Conservation (phyloP, 2,797 vertebrate genomes). For the Heliangelus exortis region DNA sequence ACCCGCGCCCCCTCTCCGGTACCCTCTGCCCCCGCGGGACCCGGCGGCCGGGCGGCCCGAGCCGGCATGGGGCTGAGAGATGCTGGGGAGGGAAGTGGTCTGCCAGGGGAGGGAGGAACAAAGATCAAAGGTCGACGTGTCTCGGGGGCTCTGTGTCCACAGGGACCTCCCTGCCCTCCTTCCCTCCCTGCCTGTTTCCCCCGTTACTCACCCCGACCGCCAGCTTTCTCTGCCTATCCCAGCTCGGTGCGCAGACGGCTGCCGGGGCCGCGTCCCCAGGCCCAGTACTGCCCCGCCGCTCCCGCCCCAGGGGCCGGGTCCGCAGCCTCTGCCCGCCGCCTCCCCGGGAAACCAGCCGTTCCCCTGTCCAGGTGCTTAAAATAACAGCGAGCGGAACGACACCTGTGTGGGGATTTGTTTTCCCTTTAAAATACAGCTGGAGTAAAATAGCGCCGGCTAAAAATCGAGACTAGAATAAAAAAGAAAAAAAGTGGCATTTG, state of each 20-base stretch:
- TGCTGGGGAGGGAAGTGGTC: not conserved
- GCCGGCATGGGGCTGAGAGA: not conserved
- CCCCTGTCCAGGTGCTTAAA: not conserved
- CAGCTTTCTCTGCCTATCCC: constrained; percentile 83
- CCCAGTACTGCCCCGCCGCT: not conserved
- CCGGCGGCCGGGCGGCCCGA: not conserved
- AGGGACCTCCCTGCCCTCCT: not conserved
- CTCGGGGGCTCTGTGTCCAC: not conserved
- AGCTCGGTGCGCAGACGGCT: constrained; percentile 77
- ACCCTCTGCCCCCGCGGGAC: not conserved
- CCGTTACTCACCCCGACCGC: constrained; percentile 81
- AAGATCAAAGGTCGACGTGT: constrained; percentile 50
- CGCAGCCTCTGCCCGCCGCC: not conserved
- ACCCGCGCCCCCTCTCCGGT: not conserved
- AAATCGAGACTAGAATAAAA: not conserved
- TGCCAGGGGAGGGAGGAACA: not conserved
- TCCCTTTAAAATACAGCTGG: constrained; percentile 2
- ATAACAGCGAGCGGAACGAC: not conserved
- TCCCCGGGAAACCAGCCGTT: not conserved
- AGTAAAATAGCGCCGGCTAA: constrained; percentile 6
- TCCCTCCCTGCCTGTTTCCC: not conserved
- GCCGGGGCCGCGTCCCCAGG: constrained; percentile 71
- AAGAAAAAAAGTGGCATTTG: not conserved
- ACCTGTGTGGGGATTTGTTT: not conserved
- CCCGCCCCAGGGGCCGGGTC: not conserved